Evolutionary conservation across 2,797 vertebrate species (phyloP), one percentile per base, ranked within the genome.

Genomic region (Cirrhinus mrigala): DNA sequence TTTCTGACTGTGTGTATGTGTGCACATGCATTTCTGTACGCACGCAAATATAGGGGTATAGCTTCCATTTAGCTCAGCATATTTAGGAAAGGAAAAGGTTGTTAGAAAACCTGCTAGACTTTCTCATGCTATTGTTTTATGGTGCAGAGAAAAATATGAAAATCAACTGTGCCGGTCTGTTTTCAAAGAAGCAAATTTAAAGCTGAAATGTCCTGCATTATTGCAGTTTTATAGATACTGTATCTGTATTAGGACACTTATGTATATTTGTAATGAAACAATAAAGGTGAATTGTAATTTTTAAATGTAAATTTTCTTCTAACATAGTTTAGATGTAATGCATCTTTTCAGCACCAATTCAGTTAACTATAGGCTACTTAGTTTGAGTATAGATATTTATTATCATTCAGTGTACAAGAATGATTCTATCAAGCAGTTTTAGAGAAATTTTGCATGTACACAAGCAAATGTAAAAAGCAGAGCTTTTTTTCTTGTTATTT

Each of bases 21-120:
- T 74, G 52, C 20, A 22, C 22, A 75, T 29, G 50, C 37, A 20
- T 76, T 77, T 33, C 16, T 18, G 66, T 77, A 15, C 48, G 62
- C 50, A 78, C 4, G 33, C 74, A 84, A 6, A 84, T 78, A 54
- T 20, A 48, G 2, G 69, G 70, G 66, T 86, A 27, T 75, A 79
- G 79, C 46, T 76, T 52, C 24, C 60, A 62, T 74, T 40, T 50
- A 46, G 78, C 71, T 78, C 85, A 87, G 83, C 83, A 81, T 75
- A 27, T 85, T 88, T 88, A 70, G 15, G 27, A 71, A 73, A 75
- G n/a, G 33, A 37, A 84, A 70, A 70, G 37, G 37, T 84, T 58
- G 29, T 29, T 77, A 48, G 33, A 78, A 78, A 78, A 46, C 81
- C n/a, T 68, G 33, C 20, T 16, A 58, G 40, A 24, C 8, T 64